Evolutionary conservation across 2,113 vertebrate species (phyloP).

Genomic region (Hippocampus abdominalis): DNA sequence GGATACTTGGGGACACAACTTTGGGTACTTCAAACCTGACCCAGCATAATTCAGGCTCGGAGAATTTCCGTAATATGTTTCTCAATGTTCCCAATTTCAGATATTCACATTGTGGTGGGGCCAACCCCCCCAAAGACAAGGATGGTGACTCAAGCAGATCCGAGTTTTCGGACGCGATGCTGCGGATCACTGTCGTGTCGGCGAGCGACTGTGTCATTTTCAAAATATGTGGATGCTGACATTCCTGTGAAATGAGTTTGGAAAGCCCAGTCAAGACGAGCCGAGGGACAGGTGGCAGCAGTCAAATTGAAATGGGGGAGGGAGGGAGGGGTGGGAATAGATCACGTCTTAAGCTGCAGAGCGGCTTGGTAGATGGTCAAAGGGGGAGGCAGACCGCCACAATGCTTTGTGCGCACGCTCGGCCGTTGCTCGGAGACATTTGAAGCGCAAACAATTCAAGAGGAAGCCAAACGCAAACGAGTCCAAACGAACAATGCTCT

Average conservation of each 20-base stretch:
- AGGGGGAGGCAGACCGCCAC: conserved; percentile 51
- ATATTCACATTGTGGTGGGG: too few relatives aligned
- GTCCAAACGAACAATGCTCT: too few relatives aligned
- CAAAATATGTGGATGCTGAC: conserved; percentile 29
- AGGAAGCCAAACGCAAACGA: conserved; percentile 32
- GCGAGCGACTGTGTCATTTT: conserved; percentile 24
- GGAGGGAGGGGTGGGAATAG: conserved; percentile 34
- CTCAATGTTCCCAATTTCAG: too few relatives aligned
- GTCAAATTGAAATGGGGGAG: neutral
- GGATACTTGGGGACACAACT: too few relatives aligned
- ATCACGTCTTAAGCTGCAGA: conserved; percentile 43
- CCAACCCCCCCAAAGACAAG: too few relatives aligned
- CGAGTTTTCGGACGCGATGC: too few relatives aligned
- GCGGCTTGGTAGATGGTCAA: conserved; percentile 14
- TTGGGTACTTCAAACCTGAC: too few relatives aligned
- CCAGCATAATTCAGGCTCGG: too few relatives aligned
- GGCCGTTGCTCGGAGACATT: conserved; percentile 52
- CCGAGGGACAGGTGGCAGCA: neutral
- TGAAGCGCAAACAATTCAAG: conserved; percentile 47
- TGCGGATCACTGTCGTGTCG: too few relatives aligned
- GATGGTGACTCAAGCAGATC: too few relatives aligned
- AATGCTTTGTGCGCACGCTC: conserved; percentile 40
- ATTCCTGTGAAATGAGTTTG: conserved; percentile 39
- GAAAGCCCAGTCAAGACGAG: conserved; percentile 11
- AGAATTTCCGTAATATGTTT: too few relatives aligned